phyloP scores from a whole-genome alignment of 2,113 vertebrate species.

The Elaphurus davidianus region DNA sequence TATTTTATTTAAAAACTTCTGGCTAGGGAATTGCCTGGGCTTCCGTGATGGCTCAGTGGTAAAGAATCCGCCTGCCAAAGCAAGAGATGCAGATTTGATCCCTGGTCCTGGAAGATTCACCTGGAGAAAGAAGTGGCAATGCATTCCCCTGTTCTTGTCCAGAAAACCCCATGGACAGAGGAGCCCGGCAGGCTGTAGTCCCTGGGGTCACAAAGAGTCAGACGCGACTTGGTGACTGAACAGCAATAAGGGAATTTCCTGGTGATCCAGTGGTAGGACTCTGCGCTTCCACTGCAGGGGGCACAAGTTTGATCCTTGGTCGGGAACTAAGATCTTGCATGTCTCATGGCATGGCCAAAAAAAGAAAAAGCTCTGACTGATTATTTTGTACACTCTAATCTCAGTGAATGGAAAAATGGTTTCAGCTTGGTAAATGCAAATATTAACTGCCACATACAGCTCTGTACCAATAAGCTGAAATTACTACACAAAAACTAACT shows the following conservation, averaged over 20 bases:
- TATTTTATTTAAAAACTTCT: conserved; percentile 12
- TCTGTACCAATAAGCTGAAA: background rate
- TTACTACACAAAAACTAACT: background rate
- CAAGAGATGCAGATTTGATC: background rate
- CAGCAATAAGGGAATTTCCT: background rate
- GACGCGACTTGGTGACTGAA: background rate
- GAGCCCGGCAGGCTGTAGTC: background rate
- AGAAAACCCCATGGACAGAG: background rate
- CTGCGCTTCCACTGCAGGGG: background rate
- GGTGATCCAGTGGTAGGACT: background rate
- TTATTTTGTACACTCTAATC: background rate
- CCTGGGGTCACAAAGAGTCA: background rate
- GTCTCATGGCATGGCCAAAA: background rate
- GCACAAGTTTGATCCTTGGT: background rate
- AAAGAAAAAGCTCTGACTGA: background rate
- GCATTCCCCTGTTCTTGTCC: background rate
- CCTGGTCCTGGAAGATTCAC: background rate
- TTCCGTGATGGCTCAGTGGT: background rate
- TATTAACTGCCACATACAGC: background rate
- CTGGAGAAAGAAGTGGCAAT: background rate
- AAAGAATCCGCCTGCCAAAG: background rate
- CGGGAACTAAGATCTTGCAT: background rate
- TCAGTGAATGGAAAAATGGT: background rate
- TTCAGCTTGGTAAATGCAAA: background rate
- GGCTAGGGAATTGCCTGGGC: background rate